These are phyloP conservation scores for Macropus fuliginosus DNA, from an alignment of 2,797 vertebrate genomes.

Conservation along the genomic window DNA sequence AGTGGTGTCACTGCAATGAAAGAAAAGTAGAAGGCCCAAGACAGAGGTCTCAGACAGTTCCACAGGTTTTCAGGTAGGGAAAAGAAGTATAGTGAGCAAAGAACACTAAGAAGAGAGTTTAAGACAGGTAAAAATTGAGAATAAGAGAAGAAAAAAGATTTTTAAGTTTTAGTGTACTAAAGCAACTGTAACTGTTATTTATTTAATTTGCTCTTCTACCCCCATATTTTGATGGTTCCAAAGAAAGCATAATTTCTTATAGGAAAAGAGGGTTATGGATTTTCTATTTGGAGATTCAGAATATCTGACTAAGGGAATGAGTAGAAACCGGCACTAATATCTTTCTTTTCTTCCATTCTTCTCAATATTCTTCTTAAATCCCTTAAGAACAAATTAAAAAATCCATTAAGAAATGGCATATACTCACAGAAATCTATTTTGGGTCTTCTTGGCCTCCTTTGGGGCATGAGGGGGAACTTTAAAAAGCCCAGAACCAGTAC, in stretches of 20 bases:
- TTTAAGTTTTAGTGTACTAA: conserved; percentile 22
- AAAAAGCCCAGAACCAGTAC: conserved; percentile 55
- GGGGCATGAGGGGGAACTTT: conserved; percentile 62
- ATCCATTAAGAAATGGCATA: not conserved
- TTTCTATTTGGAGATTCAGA: conserved; percentile 34
- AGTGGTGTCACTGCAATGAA: not conserved
- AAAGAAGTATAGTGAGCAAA: not conserved
- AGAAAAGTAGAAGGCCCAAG: not conserved
- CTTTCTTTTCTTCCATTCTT: conserved; percentile 32
- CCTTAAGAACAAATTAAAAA: not conserved
- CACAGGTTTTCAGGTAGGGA: not conserved
- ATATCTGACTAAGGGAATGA: conserved; percentile 43
- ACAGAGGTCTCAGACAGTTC: not conserved
- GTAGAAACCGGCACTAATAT: conserved; percentile 14
- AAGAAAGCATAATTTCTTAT: conserved; percentile 7
- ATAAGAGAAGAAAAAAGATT: conserved; percentile 30
- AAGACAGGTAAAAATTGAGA: not conserved
- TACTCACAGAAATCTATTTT: conserved; percentile 17
- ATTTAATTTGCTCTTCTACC: not conserved
- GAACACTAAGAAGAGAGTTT: not conserved
- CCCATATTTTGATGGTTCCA: conserved; percentile 19
- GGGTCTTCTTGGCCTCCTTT: conserved; percentile 53
- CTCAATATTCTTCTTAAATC: conserved; percentile 56
- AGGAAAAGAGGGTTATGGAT: conserved; percentile 3
- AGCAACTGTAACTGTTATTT: conserved; percentile 39